Percentiles rank a stretch among this genome's conserved stretches.
phyloP scores from a whole-genome alignment of 2,888 invertebrate genomes.

The Merodon equestris region DNA sequence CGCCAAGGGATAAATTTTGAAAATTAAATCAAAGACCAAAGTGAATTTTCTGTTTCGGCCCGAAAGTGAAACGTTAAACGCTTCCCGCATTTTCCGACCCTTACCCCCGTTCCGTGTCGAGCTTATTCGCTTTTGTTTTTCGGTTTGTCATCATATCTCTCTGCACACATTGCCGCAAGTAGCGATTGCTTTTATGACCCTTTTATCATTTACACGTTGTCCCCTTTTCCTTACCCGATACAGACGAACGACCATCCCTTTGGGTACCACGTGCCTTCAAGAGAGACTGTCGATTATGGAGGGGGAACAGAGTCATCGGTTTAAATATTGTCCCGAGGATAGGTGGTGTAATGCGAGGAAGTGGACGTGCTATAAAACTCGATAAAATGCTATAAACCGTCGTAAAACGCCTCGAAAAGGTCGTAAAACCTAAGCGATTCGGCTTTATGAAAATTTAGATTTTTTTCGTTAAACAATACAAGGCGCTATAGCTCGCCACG shows the following conservation, averaged over 20 bases:
- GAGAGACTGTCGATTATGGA: too few relatives aligned
- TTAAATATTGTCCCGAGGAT: constrained; percentile 52
- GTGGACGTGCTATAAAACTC: constrained; percentile 1
- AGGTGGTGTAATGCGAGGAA: constrained; percentile 45
- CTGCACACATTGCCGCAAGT: constrained; percentile 16
- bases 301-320: constrained; percentile 36
- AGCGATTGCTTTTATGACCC: constrained; percentile 61
- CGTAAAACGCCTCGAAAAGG: constrained; percentile 17
- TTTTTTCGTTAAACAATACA: constrained; percentile 40
- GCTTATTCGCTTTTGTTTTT: constrained; percentile 19
- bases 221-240: constrained; percentile 11
- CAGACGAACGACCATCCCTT: background rate
- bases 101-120: too few relatives aligned
- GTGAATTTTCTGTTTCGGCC: constrained; percentile 42
- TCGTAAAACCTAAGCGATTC: constrained; percentile 15
- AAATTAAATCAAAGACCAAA: constrained; percentile 66
- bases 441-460: constrained; percentile 28
- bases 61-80: constrained; percentile 40
- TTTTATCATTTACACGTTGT: constrained; percentile 64
- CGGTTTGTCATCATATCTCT: background rate
- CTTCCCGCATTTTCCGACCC: constrained; percentile 9
- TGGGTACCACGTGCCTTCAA: too few relatives aligned
- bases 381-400: background rate
- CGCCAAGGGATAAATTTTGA: constrained; percentile 38
- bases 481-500: constrained; percentile 8